Conservation (phyloP, 2,113 vertebrate species). For the Epinephelus cyanopodus region DNA sequence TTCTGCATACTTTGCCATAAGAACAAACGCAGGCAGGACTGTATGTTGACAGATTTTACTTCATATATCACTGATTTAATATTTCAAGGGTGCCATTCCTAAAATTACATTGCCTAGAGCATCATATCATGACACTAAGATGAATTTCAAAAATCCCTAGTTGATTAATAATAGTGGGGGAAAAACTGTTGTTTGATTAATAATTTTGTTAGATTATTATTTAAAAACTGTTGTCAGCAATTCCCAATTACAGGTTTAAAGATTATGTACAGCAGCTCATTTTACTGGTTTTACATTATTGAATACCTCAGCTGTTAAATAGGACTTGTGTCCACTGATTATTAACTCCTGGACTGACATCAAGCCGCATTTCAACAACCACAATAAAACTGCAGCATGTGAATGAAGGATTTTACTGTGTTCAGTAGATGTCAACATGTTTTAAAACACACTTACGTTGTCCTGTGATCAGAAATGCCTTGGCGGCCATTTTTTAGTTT, state of each 20-base stretch:
- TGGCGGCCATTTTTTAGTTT: not conserved
- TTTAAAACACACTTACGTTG: not conserved
- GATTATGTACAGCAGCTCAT: conserved; percentile 1
- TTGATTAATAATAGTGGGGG: not conserved
- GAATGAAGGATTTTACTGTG: not conserved
- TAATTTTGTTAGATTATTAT: not conserved
- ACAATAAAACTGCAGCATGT: conserved; percentile 17
- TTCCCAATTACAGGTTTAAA: not conserved
- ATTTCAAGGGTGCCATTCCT: conserved; percentile 44
- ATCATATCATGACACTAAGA: not conserved
- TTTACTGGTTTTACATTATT: conserved; percentile 33
- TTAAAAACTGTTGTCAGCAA: conserved; percentile 2
- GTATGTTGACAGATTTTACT: not conserved
- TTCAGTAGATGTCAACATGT: not conserved
- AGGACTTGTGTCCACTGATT: conserved; percentile 10
- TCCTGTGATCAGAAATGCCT: not conserved
- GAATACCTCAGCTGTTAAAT: conserved; percentile 73
- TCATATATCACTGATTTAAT: not conserved
- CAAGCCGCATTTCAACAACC: conserved; percentile 18
- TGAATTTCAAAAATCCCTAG: not conserved
- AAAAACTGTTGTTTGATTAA: not conserved
- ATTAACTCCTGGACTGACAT: conserved; percentile 26
- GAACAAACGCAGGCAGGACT: not conserved
- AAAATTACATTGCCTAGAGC: not conserved
- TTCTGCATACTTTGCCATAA: conserved; percentile 23